Percentiles rank a stretch among this genome's conserved stretches.
Conservation (phyloP, 64 coral and sea anemone genomes). For the Platygyra sinensis region DNA sequence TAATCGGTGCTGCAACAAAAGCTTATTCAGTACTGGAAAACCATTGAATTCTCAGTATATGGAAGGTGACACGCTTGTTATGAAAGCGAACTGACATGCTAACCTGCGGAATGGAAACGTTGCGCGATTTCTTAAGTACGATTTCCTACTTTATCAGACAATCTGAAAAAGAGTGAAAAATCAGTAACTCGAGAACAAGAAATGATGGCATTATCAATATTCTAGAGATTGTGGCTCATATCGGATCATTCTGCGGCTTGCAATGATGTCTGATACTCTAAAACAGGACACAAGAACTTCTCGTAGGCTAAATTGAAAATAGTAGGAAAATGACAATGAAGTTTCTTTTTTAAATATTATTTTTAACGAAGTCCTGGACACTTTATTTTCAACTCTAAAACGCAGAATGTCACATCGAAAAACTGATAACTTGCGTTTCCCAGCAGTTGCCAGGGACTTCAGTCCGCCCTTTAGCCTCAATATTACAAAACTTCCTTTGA, state of each 20-base stretch:
- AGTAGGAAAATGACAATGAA: not conserved
- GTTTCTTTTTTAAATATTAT: too few species aligned
- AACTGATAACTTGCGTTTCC: too few species aligned
- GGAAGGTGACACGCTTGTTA: not conserved
- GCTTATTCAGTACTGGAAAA: not conserved
- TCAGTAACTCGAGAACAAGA: not conserved
- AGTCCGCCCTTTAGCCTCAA: not conserved
- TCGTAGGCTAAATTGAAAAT: not conserved
- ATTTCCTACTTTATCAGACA: not conserved
- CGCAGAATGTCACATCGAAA: not conserved
- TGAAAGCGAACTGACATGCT: not conserved
- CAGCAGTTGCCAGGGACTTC: too few species aligned
- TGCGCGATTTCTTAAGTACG: not conserved
- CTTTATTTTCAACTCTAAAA: not conserved
- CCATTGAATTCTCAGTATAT: not conserved
- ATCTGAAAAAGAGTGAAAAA: conserved; percentile 3
- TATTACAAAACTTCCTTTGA: not conserved
- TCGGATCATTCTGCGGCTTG: not conserved
- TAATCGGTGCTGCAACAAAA: too few species aligned
- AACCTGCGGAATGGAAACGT: not conserved
- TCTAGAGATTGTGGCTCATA: not conserved
- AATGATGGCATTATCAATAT: not conserved
- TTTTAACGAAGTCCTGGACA: too few species aligned
- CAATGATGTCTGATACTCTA: not conserved
- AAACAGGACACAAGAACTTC: not conserved